Conservation (phyloP, 1,140 invertebrate species). For the Drosophila athabasca region DNA sequence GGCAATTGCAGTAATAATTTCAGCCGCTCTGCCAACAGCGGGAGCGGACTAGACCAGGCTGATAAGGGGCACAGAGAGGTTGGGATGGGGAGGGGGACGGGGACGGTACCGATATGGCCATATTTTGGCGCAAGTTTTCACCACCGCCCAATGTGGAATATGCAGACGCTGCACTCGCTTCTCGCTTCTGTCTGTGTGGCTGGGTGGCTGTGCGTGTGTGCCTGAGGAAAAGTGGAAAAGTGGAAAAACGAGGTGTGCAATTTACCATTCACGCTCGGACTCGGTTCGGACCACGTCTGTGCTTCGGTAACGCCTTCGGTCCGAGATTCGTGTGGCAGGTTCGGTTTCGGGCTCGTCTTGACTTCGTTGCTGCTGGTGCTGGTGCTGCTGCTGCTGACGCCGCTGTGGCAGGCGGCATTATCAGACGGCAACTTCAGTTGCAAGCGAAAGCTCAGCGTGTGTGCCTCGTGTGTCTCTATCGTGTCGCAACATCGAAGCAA, state of each 20-base stretch:
- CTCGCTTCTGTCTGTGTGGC: slow-evolving; percentile 15
- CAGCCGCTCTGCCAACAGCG: slow-evolving; percentile 16
- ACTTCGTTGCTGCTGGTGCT: slow-evolving; percentile 17
- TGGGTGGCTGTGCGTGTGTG: slow-evolving; percentile 4
- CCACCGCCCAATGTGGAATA: slow-evolving; percentile 62
- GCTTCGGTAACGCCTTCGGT: slow-evolving; percentile 12
- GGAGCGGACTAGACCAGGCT: neutral
- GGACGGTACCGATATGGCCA: slow-evolving; percentile 49
- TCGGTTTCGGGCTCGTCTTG: slow-evolving; percentile 10
- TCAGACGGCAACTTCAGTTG: slow-evolving; percentile 75
- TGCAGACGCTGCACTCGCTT: slow-evolving; percentile 50
- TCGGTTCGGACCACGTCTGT: slow-evolving; percentile 5
- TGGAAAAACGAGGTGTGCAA: slow-evolving; percentile 53
- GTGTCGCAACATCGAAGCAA: slow-evolving; percentile 9
- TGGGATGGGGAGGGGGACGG: neutral
- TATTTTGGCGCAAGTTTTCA: slow-evolving; percentile 74
- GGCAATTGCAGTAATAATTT: slow-evolving; percentile 40
- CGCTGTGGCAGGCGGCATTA: slow-evolving; percentile 53
- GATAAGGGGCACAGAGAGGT: neutral
- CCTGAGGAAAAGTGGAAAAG: slow-evolving; percentile 74
- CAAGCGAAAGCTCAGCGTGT: slow-evolving; percentile 76
- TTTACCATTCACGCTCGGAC: slow-evolving; percentile 3
- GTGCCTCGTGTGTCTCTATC: slow-evolving; percentile 57
- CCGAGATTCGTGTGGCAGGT: neutral
- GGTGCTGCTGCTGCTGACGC: neutral